Conservation (phyloP, 92 coral and sea anemone species). For the Epizoanthus rinbou region DNA sequence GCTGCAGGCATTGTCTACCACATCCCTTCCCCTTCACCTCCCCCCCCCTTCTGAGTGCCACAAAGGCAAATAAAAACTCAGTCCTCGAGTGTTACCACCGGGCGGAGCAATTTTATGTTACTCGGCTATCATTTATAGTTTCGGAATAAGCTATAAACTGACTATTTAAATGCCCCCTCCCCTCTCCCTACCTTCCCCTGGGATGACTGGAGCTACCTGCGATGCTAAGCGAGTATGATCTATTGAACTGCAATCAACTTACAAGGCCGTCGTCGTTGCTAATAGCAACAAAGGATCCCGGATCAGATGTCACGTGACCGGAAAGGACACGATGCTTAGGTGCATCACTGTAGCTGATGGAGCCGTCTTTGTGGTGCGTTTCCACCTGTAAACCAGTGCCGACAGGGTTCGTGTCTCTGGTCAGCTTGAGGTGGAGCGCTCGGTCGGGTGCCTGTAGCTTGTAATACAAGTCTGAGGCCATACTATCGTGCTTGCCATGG, state of each 20-base stretch:
- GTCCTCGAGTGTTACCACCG: no score
- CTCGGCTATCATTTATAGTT: no score
- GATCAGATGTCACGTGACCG: constrained; percentile 20
- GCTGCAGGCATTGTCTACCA: no score
- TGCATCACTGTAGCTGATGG: constrained; percentile 8
- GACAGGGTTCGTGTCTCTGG: not conserved
- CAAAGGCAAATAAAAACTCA: no score
- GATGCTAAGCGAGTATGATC: no score
- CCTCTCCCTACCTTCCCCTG: no score
- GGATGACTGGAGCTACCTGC: no score
- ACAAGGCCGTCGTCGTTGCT: constrained; percentile 26
- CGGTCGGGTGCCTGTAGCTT: constrained; percentile 8
- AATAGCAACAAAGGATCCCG: constrained; percentile 29
- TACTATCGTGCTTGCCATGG: constrained; percentile 10
- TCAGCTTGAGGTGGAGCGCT: constrained; percentile 17
- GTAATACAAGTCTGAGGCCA: constrained; percentile 10
- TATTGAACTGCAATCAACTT: not conserved
- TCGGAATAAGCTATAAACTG: no score
- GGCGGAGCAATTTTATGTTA: no score
- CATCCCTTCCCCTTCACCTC: no score
- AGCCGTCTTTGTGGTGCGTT: constrained; percentile 2
- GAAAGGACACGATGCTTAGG: not conserved
- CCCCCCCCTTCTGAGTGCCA: no score
- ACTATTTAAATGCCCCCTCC: no score
- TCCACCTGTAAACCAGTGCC: constrained; percentile 13